A percentile compares a stretch with the other conserved stretches of the same genome.
phyloP scores from a whole-genome alignment of 1,140 invertebrate genomes.

The Pinna nobilis region DNA sequence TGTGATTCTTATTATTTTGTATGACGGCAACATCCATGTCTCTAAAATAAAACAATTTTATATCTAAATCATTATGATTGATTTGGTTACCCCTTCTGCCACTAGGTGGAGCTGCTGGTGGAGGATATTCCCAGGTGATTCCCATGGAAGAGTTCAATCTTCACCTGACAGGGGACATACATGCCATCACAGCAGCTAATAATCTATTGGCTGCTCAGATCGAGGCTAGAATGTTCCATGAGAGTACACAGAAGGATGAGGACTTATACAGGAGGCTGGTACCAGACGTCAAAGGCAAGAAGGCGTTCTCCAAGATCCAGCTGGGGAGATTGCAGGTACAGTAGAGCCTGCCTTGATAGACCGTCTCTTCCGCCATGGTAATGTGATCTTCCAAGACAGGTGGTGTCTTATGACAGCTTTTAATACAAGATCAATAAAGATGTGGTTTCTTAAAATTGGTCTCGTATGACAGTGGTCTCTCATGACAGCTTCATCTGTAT shows the following conservation, averaged over 20 bases:
- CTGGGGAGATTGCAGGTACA: slow-evolving; percentile 81
- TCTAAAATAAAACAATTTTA: too few relatives aligned
- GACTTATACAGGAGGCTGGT: slow-evolving; percentile 92
- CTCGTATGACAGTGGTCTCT: too few relatives aligned
- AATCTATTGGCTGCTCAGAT: slow-evolving; percentile 92
- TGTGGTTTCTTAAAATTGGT: not conserved
- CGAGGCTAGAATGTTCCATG: slow-evolving; percentile 97
- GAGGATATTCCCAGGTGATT: slow-evolving; percentile 96
- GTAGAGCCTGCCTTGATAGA: too few relatives aligned
- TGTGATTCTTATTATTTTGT: too few relatives aligned
- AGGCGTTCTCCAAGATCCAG: slow-evolving; percentile 89
- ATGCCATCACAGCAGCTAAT: slow-evolving; percentile 98
- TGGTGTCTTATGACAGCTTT: not conserved
- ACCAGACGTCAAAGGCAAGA: slow-evolving; percentile 84
- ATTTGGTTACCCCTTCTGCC: not conserved
- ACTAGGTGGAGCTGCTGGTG: slow-evolving; percentile 92
- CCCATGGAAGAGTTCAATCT: slow-evolving; percentile 99
- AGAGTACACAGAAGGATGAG: slow-evolving; percentile 90
- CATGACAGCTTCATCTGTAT: too few relatives aligned
- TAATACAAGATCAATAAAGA: not conserved
- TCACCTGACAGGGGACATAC: slow-evolving; percentile 98
- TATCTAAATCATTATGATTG: not conserved
- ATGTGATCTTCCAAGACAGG: too few relatives aligned
- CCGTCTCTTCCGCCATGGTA: too few relatives aligned
- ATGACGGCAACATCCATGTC: too few relatives aligned